Evolutionary conservation across 1,140 invertebrate genomes (phyloP).

Genomic region (Drosophila tani): DNA sequence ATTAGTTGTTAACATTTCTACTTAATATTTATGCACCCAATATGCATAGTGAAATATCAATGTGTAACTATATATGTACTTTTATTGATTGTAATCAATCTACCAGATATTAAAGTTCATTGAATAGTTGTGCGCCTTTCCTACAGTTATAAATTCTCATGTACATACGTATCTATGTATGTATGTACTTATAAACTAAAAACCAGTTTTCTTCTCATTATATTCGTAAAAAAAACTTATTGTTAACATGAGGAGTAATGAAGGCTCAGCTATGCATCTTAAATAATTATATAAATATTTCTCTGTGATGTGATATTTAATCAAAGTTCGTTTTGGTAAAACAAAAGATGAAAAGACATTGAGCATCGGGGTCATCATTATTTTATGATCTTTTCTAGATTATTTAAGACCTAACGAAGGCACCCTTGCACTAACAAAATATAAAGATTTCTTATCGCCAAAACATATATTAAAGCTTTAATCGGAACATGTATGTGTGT

Average conservation of each 20-base stretch:
- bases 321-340: not conserved
- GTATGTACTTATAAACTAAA: constrained; percentile 4
- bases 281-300: constrained; percentile 6
- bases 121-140: constrained; percentile 3
- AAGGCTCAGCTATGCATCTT: constrained; percentile 2
- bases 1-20: too few species aligned
- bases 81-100: constrained; percentile 12
- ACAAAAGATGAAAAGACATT: not conserved
- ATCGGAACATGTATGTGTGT: not conserved
- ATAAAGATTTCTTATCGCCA: constrained; percentile 24
- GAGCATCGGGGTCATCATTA: constrained; percentile 1
- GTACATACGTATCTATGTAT: not conserved
- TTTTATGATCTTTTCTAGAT: not conserved
- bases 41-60: not conserved
- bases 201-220: constrained; percentile 3
- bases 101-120: constrained; percentile 25
- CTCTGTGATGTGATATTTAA: not conserved
- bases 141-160: not conserved
- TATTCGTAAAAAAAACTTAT: constrained; percentile 3
- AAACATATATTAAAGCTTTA: not conserved
- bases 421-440: not conserved
- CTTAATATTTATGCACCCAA: not conserved
- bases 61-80: not conserved
- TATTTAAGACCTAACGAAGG: not conserved
- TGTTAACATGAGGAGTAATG: constrained; percentile 2